Evolutionary conservation across 2,113 vertebrate genomes (phyloP), one percentile per base, ranked within the genome.

Genomic region (Perca fluviatilis): DNA sequence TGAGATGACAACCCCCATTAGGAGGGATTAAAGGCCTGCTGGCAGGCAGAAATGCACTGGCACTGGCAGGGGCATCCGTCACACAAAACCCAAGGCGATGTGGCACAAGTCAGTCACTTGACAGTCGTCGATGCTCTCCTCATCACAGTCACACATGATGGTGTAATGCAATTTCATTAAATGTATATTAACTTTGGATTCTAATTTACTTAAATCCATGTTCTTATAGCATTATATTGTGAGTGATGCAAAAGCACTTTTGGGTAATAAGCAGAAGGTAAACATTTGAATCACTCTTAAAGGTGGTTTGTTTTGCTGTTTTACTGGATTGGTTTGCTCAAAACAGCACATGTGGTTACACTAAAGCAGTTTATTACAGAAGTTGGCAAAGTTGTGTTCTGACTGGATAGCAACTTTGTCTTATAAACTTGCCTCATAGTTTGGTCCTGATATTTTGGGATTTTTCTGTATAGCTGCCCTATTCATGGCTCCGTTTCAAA

Each of bases 1-100:
- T 85, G 93, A 94, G 95, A 95, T 95, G 95, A 95, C 94, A 95
- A 95, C 94, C 94, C 94, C 95, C 95, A 96, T 96, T 95, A 96
- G 93, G 93, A 95, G 92, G 95, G 95, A 96, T 96, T 95, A 95
- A 94, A 93, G 92, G 94, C 93, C 91, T 92, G 95, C 94, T 94
- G 95, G 93, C 93, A 93, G 91, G 87, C 90, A 92, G 92, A 93
- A 90, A 91, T 70, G 90, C 88, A 87, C 91, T 91, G 93, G 94
- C 91, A 93, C 91, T 93, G 94, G 94, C 93, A 94, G 94, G 93
- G 93, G 94, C 94, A 94, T 95, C 95, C 91, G 88, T 95, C 94
- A 94, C 88, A 75, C 84, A 79, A 87, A 90, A 93, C 93, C 93
- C 91, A 90, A 89, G 89, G 93, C 92, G 82, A 91, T 83, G 89